These are phyloP conservation scores for Peromyscus melanophrys DNA, from an alignment of 2,797 vertebrate species.

Conservation along the genomic window DNA sequence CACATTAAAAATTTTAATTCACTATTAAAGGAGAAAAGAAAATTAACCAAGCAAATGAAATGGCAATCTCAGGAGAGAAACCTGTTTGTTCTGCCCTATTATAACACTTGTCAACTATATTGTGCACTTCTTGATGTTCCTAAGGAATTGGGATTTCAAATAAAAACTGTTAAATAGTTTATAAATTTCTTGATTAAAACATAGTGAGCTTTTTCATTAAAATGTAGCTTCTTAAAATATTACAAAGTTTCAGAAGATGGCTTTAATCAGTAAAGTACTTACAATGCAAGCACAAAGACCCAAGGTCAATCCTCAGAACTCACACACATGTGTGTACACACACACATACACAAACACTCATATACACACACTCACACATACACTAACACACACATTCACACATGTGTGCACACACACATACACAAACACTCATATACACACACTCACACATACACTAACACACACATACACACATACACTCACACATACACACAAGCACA, in stretches of 20 bases:
- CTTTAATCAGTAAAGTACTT: not conserved
- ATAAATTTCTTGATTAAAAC: not conserved
- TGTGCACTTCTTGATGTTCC: not conserved
- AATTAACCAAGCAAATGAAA: not conserved
- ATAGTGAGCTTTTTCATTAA: not conserved
- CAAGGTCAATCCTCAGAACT: not conserved
- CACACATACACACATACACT: not conserved
- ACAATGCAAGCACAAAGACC: not conserved
- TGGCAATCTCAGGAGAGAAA: not conserved
- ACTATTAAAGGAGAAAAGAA: not conserved
- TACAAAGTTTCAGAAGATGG: not conserved
- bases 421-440: not conserved
- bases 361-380: too few relatives aligned
- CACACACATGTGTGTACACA: not conserved
- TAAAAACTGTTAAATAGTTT: not conserved
- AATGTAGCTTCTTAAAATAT: not conserved
- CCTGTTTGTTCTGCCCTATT: not conserved
- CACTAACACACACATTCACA: not conserved
- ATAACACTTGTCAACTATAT: not conserved
- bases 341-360: not conserved
- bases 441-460: too few relatives aligned
- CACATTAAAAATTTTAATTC: not conserved
- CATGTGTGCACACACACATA: fast-evolving
- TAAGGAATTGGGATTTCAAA: not conserved
- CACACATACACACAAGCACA: too few relatives aligned